Evolutionary conservation across 2,797 vertebrate genomes (phyloP).

Genomic region (Melanotaenia pygmaea): DNA sequence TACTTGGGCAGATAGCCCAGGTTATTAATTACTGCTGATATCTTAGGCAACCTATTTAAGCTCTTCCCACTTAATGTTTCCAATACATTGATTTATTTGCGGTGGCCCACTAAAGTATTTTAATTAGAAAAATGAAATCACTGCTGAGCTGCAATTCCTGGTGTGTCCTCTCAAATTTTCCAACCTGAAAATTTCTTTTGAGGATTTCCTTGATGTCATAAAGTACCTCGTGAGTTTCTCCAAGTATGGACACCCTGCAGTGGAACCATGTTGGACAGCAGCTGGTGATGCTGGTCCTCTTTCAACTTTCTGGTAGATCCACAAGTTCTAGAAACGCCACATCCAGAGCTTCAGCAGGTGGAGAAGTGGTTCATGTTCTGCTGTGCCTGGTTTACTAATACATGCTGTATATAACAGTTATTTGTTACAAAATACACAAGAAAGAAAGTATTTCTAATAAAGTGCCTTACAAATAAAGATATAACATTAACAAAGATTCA

Average conservation of each 20-base stretch:
- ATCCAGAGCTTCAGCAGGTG: not conserved
- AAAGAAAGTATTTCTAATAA: not conserved
- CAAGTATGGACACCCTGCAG: not conserved
- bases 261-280: not conserved
- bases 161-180: not conserved
- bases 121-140: not conserved
- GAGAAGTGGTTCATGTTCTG: not conserved
- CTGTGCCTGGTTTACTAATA: not conserved
- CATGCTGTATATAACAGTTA: too few species aligned
- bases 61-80: not conserved
- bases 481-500: too few species aligned
- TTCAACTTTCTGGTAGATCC: not conserved
- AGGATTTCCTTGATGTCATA: not conserved
- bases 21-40: not conserved
- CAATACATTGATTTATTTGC: not conserved
- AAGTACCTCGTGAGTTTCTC: not conserved
- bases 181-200: not conserved
- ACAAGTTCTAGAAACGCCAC: not conserved
- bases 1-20: not conserved
- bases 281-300: not conserved
- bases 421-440: too few species aligned
- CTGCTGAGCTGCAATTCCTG: not conserved
- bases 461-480: not conserved
- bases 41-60: not conserved
- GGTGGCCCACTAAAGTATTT: not conserved